phyloP scores from a whole-genome alignment of 2,113 vertebrate species.

The Gallinago jamesoni region DNA sequence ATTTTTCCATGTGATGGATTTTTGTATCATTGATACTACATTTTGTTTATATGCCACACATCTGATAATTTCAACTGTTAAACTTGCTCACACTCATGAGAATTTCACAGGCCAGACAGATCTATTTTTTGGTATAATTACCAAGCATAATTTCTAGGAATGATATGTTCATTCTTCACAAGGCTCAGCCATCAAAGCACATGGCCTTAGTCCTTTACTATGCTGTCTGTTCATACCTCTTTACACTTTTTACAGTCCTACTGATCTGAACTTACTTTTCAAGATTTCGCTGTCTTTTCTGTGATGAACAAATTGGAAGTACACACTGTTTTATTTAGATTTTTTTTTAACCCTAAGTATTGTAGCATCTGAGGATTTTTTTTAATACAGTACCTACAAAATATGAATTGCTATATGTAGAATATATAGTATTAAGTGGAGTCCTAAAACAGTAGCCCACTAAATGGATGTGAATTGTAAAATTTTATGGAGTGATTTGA shows the following conservation, averaged over 20 bases:
- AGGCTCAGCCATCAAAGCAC: neutral
- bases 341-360: neutral
- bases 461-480: neutral
- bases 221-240: neutral
- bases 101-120: neutral
- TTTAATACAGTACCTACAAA: neutral
- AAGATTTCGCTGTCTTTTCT: neutral
- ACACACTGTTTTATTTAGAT: neutral
- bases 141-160: neutral
- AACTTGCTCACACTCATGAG: neutral
- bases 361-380: neutral
- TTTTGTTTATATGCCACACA: neutral
- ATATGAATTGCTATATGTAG: neutral
- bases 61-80: neutral
- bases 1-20: neutral
- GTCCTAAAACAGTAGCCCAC: neutral
- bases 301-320: neutral
- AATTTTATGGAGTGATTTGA: neutral
- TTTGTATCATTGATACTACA: neutral
- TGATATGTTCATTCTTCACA: neutral
- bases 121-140: neutral
- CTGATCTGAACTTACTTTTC: neutral
- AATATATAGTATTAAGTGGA: neutral
- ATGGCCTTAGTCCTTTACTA: neutral
- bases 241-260: neutral